phyloP scores from a whole-genome alignment of 2,797 vertebrate species.

The Gorsachius magnificus region DNA sequence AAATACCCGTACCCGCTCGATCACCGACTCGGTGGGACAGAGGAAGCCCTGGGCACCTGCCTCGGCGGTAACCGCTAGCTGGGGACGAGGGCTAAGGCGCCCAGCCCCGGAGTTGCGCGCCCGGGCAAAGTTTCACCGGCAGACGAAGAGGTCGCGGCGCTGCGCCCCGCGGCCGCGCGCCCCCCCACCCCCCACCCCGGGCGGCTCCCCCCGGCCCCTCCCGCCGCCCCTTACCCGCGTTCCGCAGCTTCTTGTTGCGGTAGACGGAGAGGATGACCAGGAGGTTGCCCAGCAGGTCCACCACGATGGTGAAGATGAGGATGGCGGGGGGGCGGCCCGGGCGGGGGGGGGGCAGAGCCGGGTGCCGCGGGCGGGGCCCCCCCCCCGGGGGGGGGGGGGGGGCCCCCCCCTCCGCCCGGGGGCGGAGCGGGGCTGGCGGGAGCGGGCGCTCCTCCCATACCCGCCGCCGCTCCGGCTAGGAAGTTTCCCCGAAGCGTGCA shows the following conservation, averaged over 20 bases:
- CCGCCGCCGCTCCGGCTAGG: neutral
- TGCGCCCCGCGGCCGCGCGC: neutral
- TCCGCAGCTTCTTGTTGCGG: slow-evolving; percentile 93
- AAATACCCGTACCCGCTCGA: slow-evolving; percentile 26
- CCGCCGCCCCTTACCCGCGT: slow-evolving; percentile 86
- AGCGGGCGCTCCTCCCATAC: neutral
- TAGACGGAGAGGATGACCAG: slow-evolving; percentile 94
- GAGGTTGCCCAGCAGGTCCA: slow-evolving; percentile 93
- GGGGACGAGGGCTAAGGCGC: neutral
- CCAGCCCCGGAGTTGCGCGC: neutral
- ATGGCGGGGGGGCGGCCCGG: too few species aligned
- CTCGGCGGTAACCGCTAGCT: neutral
- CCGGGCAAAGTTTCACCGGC: neutral
- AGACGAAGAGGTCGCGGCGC: neutral
- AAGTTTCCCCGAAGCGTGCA: neutral
- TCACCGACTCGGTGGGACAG: neutral
- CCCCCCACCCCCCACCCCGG: slow-evolving; percentile 3
- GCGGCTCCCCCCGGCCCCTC: neutral
- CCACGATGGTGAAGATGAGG: slow-evolving; percentile 93
- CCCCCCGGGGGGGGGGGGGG: too few species aligned
- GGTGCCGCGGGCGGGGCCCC: too few species aligned
- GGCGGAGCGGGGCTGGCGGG: neutral
- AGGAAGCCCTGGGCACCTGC: neutral
- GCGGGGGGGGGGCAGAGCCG: neutral
- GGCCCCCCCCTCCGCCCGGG: too few species aligned